These are phyloP conservation scores for Criorhina ranunculi DNA, from an alignment of 2,888 invertebrate species.

Conservation along the genomic window DNA sequence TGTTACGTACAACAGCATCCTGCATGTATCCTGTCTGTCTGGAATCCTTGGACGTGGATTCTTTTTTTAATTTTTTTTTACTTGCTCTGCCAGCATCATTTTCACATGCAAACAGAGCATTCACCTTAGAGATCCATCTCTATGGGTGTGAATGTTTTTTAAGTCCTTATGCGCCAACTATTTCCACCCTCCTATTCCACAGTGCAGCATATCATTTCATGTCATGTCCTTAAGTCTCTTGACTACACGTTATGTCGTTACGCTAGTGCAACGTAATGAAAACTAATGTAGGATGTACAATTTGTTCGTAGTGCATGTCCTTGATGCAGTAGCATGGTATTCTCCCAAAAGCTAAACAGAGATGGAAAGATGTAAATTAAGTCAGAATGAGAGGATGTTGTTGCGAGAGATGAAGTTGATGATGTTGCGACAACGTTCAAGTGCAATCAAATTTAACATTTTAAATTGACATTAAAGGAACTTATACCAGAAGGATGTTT, in stretches of 20 bases:
- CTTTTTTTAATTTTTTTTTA: conserved; percentile 11
- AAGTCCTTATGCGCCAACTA: conserved; percentile 64
- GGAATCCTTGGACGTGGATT: not conserved
- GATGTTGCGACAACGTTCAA: conserved; percentile 76
- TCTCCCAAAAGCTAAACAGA: not conserved
- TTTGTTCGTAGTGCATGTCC: conserved; percentile 73
- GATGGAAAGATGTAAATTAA: conserved; percentile 71
- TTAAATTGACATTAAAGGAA: conserved; percentile 74
- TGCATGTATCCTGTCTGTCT: conserved; percentile 24
- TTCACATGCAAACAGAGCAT: conserved; percentile 71
- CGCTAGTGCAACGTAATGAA: conserved; percentile 74
- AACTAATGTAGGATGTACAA: conserved; percentile 76
- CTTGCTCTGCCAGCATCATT: conserved; percentile 49
- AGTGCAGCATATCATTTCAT: conserved; percentile 72
- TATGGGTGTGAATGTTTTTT: conserved; percentile 10
- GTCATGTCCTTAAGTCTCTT: conserved; percentile 73
- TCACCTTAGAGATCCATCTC: conserved; percentile 57
- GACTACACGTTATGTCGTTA: conserved; percentile 76
- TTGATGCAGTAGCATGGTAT: conserved; percentile 54
- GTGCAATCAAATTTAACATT: conserved; percentile 77
- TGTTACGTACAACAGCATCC: conserved; percentile 2
- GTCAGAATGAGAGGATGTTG: conserved; percentile 75
- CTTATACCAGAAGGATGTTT: conserved; percentile 40
- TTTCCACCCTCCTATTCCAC: conserved; percentile 52
- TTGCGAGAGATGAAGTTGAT: conserved; percentile 71